These are phyloP conservation scores for Zaprionus ornatus DNA, from an alignment of 1,140 invertebrate genomes.

Conservation along the genomic window DNA sequence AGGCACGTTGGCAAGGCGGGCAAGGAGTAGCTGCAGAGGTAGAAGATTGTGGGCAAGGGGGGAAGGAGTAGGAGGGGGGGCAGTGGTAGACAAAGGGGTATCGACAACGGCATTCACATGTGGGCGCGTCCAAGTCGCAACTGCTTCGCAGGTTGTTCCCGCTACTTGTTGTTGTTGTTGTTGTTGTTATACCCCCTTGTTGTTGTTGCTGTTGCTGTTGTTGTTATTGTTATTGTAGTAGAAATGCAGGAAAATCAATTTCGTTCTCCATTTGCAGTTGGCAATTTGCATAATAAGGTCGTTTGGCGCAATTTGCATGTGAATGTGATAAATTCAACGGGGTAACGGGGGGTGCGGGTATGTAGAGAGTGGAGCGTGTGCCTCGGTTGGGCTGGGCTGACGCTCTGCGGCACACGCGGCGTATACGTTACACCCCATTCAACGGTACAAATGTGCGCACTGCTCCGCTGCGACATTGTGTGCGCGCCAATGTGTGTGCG, in stretches of 20 bases:
- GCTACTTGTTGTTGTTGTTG: constrained; percentile 10
- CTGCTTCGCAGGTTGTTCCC: constrained; percentile 27
- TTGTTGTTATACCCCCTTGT: constrained; percentile 11
- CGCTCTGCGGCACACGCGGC: constrained; percentile 28
- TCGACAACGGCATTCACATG: constrained; percentile 28
- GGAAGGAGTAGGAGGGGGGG: not conserved
- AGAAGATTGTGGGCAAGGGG: not conserved
- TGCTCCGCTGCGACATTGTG: constrained; percentile 23
- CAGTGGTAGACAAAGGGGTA: not conserved
- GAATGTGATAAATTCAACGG: constrained; percentile 84
- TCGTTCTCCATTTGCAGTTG: constrained; percentile 84
- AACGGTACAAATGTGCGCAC: constrained; percentile 33
- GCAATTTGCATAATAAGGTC: constrained; percentile 84
- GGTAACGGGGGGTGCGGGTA: constrained; percentile 23
- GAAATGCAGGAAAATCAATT: constrained; percentile 84
- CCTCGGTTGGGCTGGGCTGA: not conserved
- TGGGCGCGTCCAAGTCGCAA: constrained; percentile 32
- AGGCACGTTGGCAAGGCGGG: not conserved
- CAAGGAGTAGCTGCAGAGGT: not conserved
- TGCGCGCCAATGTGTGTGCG: constrained; percentile 17
- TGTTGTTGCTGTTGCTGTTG: constrained; percentile 6
- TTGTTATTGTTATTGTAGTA: constrained; percentile 49
- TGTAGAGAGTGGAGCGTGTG: too few species aligned
- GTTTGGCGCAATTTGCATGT: constrained; percentile 84
- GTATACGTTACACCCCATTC: constrained; percentile 54